phyloP scores from a whole-genome alignment of 2,888 invertebrate genomes.

The Mycogona germanica region DNA sequence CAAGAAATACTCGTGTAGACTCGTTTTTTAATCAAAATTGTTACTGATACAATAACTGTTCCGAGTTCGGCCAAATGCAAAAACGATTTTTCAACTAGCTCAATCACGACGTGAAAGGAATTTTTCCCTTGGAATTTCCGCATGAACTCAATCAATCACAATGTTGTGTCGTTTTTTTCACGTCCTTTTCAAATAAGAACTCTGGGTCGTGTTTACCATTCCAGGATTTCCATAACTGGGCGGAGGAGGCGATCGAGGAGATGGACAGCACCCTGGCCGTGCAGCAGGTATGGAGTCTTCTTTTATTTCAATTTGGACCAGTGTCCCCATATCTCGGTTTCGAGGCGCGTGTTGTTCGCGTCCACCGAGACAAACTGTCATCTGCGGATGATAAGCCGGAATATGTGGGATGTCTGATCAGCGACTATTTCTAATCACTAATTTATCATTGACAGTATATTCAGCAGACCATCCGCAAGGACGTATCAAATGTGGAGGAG shows the following conservation, averaged over 20 bases:
- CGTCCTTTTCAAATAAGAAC: too few relatives aligned
- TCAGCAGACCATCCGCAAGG: constrained; percentile 88
- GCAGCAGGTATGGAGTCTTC: constrained; percentile 51
- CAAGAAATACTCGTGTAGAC: too few relatives aligned
- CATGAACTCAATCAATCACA: not conserved
- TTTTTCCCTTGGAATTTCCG: not conserved
- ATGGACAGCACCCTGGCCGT: constrained; percentile 99
- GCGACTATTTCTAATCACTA: not conserved
- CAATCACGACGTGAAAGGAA: not conserved
- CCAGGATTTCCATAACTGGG: constrained; percentile 95
- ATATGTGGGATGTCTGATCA: not conserved
- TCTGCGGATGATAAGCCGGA: not conserved
- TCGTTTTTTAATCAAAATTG: too few relatives aligned
- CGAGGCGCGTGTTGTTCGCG: not conserved
- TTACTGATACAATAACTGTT: too few relatives aligned
- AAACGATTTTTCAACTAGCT: too few relatives aligned
- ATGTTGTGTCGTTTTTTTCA: constrained; percentile 5
- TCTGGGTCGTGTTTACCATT: too few relatives aligned
- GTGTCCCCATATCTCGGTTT: not conserved
- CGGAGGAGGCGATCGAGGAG: constrained; percentile 95
- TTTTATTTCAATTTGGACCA: not conserved
- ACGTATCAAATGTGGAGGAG: constrained; percentile 83
- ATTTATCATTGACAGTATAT: constrained; percentile 50
- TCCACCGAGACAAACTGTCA: not conserved
- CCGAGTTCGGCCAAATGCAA: too few relatives aligned